Conservation (phyloP, 2,797 vertebrate genomes). For the Ctenopoma multispine region DNA sequence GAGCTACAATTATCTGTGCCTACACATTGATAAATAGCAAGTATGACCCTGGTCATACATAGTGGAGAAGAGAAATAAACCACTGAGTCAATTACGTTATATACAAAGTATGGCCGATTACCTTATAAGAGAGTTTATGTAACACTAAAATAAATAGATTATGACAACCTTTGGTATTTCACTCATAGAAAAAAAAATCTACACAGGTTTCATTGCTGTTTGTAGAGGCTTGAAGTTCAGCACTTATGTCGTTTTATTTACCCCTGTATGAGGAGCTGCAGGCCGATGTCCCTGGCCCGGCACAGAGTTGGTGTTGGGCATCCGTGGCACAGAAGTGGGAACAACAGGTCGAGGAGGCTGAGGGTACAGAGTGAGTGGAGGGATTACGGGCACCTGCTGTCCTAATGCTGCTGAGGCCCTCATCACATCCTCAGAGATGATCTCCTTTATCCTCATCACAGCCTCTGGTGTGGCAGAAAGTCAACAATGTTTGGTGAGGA, state of each 20-base stretch:
- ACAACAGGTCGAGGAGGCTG: constrained; percentile 77
- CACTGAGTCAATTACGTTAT: too few relatives aligned
- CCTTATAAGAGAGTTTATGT: neutral
- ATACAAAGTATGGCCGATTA: neutral
- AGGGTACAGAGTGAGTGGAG: constrained; percentile 83
- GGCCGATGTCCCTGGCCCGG: constrained; percentile 80
- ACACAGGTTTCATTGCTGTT: neutral
- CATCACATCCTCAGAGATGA: constrained; percentile 84
- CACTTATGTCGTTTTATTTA: constrained; percentile 44
- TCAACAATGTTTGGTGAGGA: constrained; percentile 5
- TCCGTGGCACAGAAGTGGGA: constrained; percentile 64
- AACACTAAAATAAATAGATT: neutral
- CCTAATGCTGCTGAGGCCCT: constrained; percentile 77
- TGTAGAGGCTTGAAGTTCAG: neutral
- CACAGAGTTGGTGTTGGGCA: constrained; percentile 52
- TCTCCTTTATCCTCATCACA: constrained; percentile 85
- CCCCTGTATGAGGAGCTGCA: constrained; percentile 83
- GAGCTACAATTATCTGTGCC: too few relatives aligned
- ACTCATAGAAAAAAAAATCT: neutral
- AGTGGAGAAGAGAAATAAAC: too few relatives aligned
- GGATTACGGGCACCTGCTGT: constrained; percentile 77
- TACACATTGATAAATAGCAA: too few relatives aligned
- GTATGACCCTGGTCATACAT: too few relatives aligned
- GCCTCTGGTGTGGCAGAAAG: constrained; percentile 76
- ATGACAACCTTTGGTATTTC: neutral